These are phyloP conservation scores for Alosa sapidissima DNA, from an alignment of 2,797 vertebrate species.

Conservation along the genomic window DNA sequence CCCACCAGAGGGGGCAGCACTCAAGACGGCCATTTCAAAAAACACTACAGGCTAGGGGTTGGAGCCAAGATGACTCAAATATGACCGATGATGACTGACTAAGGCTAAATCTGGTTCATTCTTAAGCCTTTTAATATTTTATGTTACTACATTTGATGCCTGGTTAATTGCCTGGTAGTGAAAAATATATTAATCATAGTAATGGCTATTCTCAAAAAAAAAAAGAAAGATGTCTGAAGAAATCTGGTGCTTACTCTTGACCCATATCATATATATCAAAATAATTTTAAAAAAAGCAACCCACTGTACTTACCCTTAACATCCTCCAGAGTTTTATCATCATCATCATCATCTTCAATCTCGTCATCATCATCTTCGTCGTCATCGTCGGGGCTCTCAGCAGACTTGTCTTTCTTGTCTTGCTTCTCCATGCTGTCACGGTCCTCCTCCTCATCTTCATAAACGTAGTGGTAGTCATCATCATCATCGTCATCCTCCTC, in stretches of 20 bases:
- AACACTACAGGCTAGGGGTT: background rate
- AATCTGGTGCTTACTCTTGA: conserved; percentile 1
- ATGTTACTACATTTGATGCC: background rate
- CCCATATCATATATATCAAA: background rate
- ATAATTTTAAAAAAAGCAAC: background rate
- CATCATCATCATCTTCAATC: conserved; percentile 55
- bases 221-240: too few relatives aligned
- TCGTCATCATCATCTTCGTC: background rate
- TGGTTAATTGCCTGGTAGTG: background rate
- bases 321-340: conserved; percentile 82
- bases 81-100: background rate
- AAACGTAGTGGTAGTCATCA: conserved; percentile 74
- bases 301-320: conserved; percentile 83
- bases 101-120: background rate
- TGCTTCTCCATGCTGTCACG: conserved; percentile 78
- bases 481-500: conserved; percentile 77
- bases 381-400: conserved; percentile 62
- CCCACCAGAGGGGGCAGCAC: conserved; percentile 57
- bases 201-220: background rate
- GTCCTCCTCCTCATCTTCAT: conserved; percentile 77
- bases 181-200: background rate
- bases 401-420: conserved; percentile 73
- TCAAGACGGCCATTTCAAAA: conserved; percentile 21
- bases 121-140: background rate
- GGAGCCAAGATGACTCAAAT: background rate